A percentile compares a stretch with the other conserved stretches of the same genome.
Conservation (phyloP, 1,140 invertebrate genomes). For the Diabrotica undecimpunctata region DNA sequence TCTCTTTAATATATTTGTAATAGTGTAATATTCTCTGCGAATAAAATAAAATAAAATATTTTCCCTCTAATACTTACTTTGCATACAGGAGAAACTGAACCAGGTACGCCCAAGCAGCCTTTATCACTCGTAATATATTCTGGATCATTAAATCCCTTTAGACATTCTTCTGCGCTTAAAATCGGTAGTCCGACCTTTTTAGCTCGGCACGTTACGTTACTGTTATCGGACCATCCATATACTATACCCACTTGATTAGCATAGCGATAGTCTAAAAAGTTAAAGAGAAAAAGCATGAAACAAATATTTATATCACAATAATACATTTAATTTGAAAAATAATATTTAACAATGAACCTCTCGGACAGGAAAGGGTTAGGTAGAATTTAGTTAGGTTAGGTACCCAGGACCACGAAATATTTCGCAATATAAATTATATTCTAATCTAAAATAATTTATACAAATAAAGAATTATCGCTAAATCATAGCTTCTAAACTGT, state of each 20-base stretch:
- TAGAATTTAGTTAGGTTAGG: no score
- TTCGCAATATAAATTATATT: no score
- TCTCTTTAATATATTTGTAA: background rate
- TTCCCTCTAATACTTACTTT: conserved; percentile 42
- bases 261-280: conserved; percentile 48
- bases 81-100: conserved; percentile 49
- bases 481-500: no score
- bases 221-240: conserved; percentile 53
- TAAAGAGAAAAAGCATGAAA: no score
- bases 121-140: conserved; percentile 49
- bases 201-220: conserved; percentile 45
- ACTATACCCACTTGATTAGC: conserved; percentile 55
- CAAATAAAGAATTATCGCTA: no score
- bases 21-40: background rate
- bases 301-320: no score
- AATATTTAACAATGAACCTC: no score
- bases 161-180: conserved; percentile 48
- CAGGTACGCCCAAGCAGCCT: conserved; percentile 52
- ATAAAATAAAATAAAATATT: background rate
- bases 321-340: no score
- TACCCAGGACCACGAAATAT: no score
- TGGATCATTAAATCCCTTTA: conserved; percentile 39
- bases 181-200: conserved; percentile 53
- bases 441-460: no score
- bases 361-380: no score